phyloP scores from a whole-genome alignment of 2,113 vertebrate species.

The Odontophorus gujanensis region DNA sequence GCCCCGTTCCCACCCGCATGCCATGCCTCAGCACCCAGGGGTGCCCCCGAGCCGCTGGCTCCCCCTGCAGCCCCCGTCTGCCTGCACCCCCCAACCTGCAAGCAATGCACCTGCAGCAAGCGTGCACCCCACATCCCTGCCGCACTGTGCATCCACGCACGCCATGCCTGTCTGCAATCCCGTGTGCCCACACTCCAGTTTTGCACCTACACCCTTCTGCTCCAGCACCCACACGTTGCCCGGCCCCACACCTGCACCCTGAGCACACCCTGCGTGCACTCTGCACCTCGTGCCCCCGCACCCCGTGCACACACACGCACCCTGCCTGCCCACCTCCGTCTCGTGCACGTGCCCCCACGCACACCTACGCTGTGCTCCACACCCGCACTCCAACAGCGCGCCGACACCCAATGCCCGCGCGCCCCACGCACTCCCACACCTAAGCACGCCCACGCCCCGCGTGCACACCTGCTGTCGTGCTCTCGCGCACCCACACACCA shows the following conservation, averaged over 20 bases:
- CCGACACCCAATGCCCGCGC: too few species aligned
- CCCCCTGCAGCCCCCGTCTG: neutral
- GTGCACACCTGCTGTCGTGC: neutral
- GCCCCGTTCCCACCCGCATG: accelerated
- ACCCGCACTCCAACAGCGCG: too few species aligned
- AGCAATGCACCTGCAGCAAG: too few species aligned
- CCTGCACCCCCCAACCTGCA: neutral
- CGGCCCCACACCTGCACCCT: neutral
- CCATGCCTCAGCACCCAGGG: neutral
- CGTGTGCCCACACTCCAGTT: neutral
- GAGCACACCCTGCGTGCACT: too few species aligned
- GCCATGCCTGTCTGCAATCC: too few species aligned
- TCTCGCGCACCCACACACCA: too few species aligned
- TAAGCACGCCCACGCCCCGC: too few species aligned
- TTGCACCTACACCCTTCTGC: neutral
- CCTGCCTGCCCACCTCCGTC: neutral
- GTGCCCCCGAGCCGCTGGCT: neutral
- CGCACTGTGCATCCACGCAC: neutral
- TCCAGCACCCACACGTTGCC: neutral
- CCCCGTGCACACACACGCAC: neutral
- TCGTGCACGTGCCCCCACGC: neutral
- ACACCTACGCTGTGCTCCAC: too few species aligned
- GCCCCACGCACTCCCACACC: neutral
- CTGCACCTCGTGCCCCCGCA: too few species aligned
- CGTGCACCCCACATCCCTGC: neutral